A percentile compares a stretch with the other conserved stretches of the same genome.
Evolutionary conservation across 2,797 vertebrate genomes (phyloP).

Genomic region (Phrynocephalus guinanensis): DNA sequence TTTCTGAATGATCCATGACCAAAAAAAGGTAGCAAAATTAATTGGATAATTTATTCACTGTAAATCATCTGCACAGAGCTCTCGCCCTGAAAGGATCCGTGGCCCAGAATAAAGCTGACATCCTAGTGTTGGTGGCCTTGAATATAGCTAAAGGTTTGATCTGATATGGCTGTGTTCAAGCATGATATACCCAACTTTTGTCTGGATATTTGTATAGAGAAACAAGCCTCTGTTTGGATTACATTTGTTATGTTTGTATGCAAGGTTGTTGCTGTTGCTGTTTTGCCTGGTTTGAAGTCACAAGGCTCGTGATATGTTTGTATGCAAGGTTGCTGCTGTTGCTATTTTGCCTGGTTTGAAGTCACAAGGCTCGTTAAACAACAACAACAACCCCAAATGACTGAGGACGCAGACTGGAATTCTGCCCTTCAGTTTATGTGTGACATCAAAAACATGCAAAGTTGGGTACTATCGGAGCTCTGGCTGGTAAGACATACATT

Average conservation of each 20-base stretch:
- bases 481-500: conserved; percentile 80
- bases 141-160: conserved; percentile 80
- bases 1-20: conserved; percentile 69
- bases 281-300: conserved; percentile 82
- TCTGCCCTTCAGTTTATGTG: conserved; percentile 84
- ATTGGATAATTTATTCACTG: conserved; percentile 71
- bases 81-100: conserved; percentile 71
- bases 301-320: conserved; percentile 73
- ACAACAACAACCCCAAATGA: conserved; percentile 75
- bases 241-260: conserved; percentile 61
- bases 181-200: conserved; percentile 79
- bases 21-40: conserved; percentile 68
- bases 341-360: conserved; percentile 79
- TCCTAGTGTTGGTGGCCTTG: conserved; percentile 69
- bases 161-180: conserved; percentile 74
- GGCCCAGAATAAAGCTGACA: conserved; percentile 75
- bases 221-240: conserved; percentile 80
- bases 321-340: background rate
- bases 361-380: conserved; percentile 79
- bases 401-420: conserved; percentile 82
- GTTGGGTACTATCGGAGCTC: conserved; percentile 80
- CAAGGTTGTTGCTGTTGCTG: conserved; percentile 44
- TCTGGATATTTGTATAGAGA: conserved; percentile 81
- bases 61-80: conserved; percentile 63
- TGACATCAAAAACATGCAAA: conserved; percentile 87